These are phyloP conservation scores for Ellobius talpinus DNA, from an alignment of 2,113 vertebrate species.

Conservation along the genomic window DNA sequence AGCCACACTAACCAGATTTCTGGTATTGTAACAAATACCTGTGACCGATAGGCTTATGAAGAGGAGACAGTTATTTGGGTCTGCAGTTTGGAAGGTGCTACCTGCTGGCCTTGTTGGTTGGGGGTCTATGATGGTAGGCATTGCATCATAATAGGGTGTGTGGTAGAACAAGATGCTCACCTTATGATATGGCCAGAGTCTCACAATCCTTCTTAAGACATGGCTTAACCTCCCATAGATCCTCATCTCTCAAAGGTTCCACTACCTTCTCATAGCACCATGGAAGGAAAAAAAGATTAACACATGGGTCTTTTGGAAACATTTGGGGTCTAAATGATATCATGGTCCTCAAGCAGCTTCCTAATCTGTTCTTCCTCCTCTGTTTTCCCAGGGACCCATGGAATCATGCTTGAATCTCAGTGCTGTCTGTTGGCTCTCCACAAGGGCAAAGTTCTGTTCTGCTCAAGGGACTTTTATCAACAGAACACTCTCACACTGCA, in stretches of 20 bases:
- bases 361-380: neutral
- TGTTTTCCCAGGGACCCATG: neutral
- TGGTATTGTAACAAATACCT: neutral
- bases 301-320: neutral
- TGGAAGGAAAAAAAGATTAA: neutral
- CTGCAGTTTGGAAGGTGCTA: neutral
- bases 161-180: neutral
- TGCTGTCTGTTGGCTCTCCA: neutral
- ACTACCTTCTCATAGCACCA: neutral
- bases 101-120: neutral
- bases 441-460: neutral
- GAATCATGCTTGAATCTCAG: neutral
- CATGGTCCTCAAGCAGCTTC: neutral
- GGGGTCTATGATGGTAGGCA: neutral
- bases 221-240: neutral
- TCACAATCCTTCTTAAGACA: neutral
- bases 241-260: neutral
- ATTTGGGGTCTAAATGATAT: neutral
- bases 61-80: neutral
- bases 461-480: neutral
- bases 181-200: neutral
- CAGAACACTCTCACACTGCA: neutral
- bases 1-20: neutral
- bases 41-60: neutral
- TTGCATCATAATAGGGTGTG: too few species aligned